Conservation (phyloP, 2,888 invertebrate genomes). For the Amphiduros pacificus region DNA sequence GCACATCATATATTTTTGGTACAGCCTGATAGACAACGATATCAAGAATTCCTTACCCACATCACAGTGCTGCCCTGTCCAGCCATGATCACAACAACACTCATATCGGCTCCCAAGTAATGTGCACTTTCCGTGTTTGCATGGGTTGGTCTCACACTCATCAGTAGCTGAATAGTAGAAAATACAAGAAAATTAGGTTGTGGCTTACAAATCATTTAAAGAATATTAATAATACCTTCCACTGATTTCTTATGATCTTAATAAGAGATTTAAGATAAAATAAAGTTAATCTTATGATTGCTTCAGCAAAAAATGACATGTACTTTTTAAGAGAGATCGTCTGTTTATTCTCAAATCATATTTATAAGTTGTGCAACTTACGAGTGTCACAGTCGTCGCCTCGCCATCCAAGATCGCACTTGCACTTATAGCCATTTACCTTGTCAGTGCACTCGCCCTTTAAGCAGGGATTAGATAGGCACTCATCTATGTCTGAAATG, state of each 20-base stretch:
- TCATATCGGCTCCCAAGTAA: slow-evolving; percentile 15
- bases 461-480: background rate
- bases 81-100: slow-evolving; percentile 24
- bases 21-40: no score
- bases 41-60: slow-evolving; percentile 16
- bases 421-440: slow-evolving; percentile 18
- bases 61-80: slow-evolving; percentile 25
- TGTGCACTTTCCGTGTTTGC: slow-evolving; percentile 22
- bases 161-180: slow-evolving; percentile 17
- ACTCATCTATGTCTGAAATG: background rate
- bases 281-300: no score
- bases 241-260: no score
- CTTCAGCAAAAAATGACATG: no score
- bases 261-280: no score
- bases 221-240: no score
- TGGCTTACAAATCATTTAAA: no score
- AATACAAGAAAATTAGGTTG: no score
- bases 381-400: slow-evolving; percentile 66
- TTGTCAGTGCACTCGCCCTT: slow-evolving; percentile 15
- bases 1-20: no score
- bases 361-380: no score
- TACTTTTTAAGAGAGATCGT: no score
- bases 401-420: slow-evolving; percentile 63
- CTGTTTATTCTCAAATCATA: no score
- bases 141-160: slow-evolving; percentile 22